A percentile compares a stretch with the other conserved stretches of the same genome.
Conservation (phyloP, 2,888 invertebrate genomes). For the Limulus polyphemus region DNA sequence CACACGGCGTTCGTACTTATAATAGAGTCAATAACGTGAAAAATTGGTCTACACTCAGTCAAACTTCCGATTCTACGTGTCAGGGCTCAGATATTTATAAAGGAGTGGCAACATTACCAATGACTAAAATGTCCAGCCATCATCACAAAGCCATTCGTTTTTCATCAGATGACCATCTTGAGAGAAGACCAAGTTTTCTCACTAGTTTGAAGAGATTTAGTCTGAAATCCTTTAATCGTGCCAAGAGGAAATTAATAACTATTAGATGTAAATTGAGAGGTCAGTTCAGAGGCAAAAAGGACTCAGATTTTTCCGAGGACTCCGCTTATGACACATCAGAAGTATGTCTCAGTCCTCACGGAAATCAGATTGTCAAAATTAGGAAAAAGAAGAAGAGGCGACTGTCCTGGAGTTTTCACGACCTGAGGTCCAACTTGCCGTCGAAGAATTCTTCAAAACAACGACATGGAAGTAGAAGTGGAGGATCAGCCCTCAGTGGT, state of each 20-base stretch:
- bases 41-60: slow-evolving; percentile 22
- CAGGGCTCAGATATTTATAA: background rate
- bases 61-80: slow-evolving; percentile 14
- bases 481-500: background rate
- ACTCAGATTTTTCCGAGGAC: slow-evolving; percentile 6
- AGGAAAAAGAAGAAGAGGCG: slow-evolving; percentile 9
- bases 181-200: slow-evolving; percentile 13
- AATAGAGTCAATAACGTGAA: slow-evolving; percentile 16
- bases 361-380: slow-evolving; percentile 5
- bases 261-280: background rate
- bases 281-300: background rate
- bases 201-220: slow-evolving; percentile 18
- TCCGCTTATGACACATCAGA: slow-evolving; percentile 22
- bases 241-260: slow-evolving; percentile 14
- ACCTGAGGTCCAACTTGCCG: slow-evolving; percentile 5
- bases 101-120: slow-evolving; percentile 4
- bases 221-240: slow-evolving; percentile 17
- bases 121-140: slow-evolving; percentile 1
- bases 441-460: background rate
- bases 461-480: background rate
- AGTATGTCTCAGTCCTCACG: slow-evolving; percentile 19
- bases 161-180: slow-evolving; percentile 14
- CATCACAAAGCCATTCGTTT: slow-evolving; percentile 16
- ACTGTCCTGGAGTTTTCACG: slow-evolving; percentile 22
- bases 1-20: slow-evolving; percentile 16